A percentile compares a stretch with the other conserved stretches of the same genome.
phyloP scores from a whole-genome alignment of 2,888 invertebrate genomes.

The Trissolcus japonicus region DNA sequence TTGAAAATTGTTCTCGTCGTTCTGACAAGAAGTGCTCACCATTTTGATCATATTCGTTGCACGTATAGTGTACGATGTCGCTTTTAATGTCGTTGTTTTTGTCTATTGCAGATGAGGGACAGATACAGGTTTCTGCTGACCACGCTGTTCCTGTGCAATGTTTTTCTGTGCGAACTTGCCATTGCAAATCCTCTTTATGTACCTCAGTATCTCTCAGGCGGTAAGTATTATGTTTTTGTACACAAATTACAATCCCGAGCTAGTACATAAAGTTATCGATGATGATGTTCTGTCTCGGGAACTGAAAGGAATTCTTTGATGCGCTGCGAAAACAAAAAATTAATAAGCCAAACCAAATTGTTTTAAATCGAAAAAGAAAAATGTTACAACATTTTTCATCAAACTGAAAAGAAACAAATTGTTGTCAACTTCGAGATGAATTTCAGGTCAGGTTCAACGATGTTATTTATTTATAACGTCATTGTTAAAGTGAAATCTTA shows the following conservation, averaged over 20 bases:
- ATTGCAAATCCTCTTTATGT: constrained; percentile 68
- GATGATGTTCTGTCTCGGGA: constrained; percentile 1
- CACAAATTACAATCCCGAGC: background rate
- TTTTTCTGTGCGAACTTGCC: constrained; percentile 61
- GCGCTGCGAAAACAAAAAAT: too few relatives aligned
- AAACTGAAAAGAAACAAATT: too few relatives aligned
- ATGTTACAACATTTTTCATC: too few relatives aligned
- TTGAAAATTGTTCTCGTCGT: constrained; percentile 63
- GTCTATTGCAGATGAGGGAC: constrained; percentile 70
- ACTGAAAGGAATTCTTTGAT: background rate
- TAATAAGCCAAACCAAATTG: too few relatives aligned
- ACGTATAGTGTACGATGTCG: constrained; percentile 9
- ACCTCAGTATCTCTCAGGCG: constrained; percentile 71
- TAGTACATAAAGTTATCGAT: too few relatives aligned
- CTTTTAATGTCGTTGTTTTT: constrained; percentile 50
- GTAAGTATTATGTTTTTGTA: constrained; percentile 63
- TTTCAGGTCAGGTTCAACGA: too few relatives aligned
- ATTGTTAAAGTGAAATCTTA: too few relatives aligned
- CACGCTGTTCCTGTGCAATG: constrained; percentile 62
- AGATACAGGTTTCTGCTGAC: constrained; percentile 62
- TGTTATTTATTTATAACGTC: too few relatives aligned
- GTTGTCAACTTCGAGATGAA: too few relatives aligned
- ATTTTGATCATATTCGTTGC: background rate
- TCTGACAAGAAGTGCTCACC: constrained; percentile 3
- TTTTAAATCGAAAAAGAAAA: too few relatives aligned